Conservation (phyloP, 1,140 invertebrate species). For the Drosophila melanica region DNA sequence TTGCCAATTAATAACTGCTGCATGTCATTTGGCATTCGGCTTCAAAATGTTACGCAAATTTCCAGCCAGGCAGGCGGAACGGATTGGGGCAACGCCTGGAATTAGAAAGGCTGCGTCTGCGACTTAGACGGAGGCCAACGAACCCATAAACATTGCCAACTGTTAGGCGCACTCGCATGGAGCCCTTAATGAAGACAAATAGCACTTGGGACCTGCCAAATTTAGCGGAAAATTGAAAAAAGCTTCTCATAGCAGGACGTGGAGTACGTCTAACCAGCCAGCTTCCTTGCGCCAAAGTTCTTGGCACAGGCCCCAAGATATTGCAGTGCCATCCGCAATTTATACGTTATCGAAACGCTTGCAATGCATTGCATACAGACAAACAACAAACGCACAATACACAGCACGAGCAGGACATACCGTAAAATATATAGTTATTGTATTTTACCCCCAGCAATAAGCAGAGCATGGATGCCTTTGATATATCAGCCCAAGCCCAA, state of each 20-base stretch:
- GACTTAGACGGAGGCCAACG: constrained; percentile 35
- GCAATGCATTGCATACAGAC: constrained; percentile 49
- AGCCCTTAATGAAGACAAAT: constrained; percentile 81
- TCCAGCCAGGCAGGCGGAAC: constrained; percentile 41
- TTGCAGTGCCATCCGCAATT: constrained; percentile 72
- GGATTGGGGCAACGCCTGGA: constrained; percentile 15
- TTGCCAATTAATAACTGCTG: constrained; percentile 83
- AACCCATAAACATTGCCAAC: constrained; percentile 62
- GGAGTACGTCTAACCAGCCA: constrained; percentile 24
- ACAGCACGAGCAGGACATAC: constrained; percentile 33
- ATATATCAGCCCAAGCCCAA: background rate
- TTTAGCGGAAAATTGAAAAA: constrained; percentile 84
- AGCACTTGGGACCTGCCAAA: constrained; percentile 77
- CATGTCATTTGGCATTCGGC: constrained; percentile 76
- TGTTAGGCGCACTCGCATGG: constrained; percentile 70
- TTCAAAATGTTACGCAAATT: constrained; percentile 68
- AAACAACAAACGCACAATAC: constrained; percentile 48
- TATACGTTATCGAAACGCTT: constrained; percentile 69
- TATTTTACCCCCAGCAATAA: constrained; percentile 18
- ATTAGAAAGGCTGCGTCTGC: constrained; percentile 5
- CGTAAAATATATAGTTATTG: constrained; percentile 70
- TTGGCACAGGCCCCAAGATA: constrained; percentile 68
- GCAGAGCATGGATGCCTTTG: background rate
- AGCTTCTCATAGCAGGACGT: constrained; percentile 55
- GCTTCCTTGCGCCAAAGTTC: constrained; percentile 55